Evolutionary conservation across 2,888 invertebrate genomes (phyloP), one percentile per base, ranked within the genome.

Genomic region (Eristalis tenax): DNA sequence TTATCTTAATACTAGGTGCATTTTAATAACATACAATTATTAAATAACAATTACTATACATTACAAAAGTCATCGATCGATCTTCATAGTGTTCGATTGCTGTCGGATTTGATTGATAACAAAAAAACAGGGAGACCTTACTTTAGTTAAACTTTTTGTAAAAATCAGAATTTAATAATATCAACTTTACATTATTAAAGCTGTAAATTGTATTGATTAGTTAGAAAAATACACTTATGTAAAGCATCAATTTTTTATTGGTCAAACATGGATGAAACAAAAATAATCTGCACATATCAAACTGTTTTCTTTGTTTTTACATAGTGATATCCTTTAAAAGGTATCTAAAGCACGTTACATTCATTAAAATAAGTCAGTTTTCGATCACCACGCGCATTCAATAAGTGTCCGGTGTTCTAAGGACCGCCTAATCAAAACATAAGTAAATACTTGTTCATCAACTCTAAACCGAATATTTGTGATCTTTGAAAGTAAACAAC

Each of bases 21-120:
- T 57, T 57, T 61, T 75, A 75, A 75, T 68, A 70, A 75, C 83
- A 79, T 64, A 65, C 74, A 77, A 64, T 88, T 80, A 80, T 84
- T 80, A 88, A 88, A 88, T 87, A 87, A 87, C 87, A 87, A 79
- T 80, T 59, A 88, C 76, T 88, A 18, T 50, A 81, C 79, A 76
- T 83, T 84, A 84, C 18, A 83, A 83, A 87, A 84, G 74, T 88
- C 88, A 84, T 80, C 81, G 32, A 88, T 83, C 88, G 88, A 73
- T 87, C 83, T 84, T 88, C 81, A 84, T 88, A 80, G 84, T 50
- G n/a, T 18, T 50, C 50, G 6, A 15, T 15, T 43, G 43, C n/a
- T 26, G 26, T 26, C 26, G 76, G 80, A 80, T 88, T 88, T 79
- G n/a, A n/a, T n/a, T n/a, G n/a, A n/a, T 75, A 83, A 75, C 77